Conservation (phyloP, 2,113 vertebrate genomes). For the Misgurnus anguillicaudatus region DNA sequence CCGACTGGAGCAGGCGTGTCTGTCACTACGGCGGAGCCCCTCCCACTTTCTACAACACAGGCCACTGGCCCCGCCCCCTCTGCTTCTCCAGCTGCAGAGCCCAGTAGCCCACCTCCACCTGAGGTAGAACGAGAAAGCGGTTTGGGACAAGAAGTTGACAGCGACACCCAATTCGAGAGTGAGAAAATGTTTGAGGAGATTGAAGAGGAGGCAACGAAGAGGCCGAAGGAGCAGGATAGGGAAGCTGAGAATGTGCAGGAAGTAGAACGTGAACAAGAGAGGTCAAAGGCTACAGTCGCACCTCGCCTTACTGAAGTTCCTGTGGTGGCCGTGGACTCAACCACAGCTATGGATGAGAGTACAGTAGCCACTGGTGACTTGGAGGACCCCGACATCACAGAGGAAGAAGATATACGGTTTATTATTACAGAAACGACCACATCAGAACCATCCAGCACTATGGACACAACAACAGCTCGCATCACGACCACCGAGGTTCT, state of each 20-base stretch:
- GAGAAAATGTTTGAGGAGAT: constrained; percentile 56
- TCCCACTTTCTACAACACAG: constrained; percentile 76
- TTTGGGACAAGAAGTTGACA: constrained; percentile 59
- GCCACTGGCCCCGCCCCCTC: constrained; percentile 76
- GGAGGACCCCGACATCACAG: constrained; percentile 65
- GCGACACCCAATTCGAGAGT: constrained; percentile 52
- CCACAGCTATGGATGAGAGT: constrained; percentile 46
- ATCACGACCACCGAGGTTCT: constrained; percentile 49
- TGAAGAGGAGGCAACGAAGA: constrained; percentile 51
- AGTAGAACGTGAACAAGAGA: constrained; percentile 57
- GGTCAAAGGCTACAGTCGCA: constrained; percentile 65
- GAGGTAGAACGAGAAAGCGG: constrained; percentile 63
- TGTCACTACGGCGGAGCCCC: constrained; percentile 73
- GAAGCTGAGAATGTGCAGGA: constrained; percentile 57
- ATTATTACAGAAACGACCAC: constrained; percentile 66
- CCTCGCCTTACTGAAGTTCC: constrained; percentile 61
- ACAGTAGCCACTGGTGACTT: constrained; percentile 55
- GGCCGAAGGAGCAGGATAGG: constrained; percentile 51
- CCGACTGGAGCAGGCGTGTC: constrained; percentile 62
- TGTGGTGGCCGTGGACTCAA: constrained; percentile 59
- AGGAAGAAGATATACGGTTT: constrained; percentile 71
- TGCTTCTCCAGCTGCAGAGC: constrained; percentile 73
- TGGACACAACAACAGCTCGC: constrained; percentile 60
- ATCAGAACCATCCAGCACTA: constrained; percentile 25
- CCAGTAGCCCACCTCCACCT: constrained; percentile 62